Evolutionary conservation across 2,888 invertebrate genomes (phyloP).

Genomic region (Globia sparganii): DNA sequence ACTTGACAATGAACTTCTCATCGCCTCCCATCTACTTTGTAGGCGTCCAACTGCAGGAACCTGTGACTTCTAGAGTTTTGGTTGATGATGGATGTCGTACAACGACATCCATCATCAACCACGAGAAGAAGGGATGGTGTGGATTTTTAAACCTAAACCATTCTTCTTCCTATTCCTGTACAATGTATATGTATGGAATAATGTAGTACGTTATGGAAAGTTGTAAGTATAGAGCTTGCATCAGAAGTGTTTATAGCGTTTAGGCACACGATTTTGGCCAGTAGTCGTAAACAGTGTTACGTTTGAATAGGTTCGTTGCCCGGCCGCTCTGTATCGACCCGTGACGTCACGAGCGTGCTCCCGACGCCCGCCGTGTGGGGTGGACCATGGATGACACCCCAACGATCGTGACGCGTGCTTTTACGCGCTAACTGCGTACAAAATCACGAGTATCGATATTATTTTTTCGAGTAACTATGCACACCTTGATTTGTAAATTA

Average conservation of each 20-base stretch:
- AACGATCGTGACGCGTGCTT: constrained; percentile 41
- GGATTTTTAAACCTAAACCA: constrained; percentile 8
- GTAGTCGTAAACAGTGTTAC: constrained; percentile 67
- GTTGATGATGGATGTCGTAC: too few species aligned
- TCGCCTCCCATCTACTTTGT: not conserved
- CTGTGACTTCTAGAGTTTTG: not conserved
- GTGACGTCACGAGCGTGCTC: constrained; percentile 73
- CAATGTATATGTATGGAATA: not conserved
- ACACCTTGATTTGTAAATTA: not conserved
- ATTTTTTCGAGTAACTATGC: not conserved
- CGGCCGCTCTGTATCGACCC: constrained; percentile 79
- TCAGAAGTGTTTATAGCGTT: constrained; percentile 33
- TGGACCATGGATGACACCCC: constrained; percentile 40
- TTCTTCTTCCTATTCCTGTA: too few species aligned
- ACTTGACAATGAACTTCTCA: not conserved
- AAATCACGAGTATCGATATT: constrained; percentile 14
- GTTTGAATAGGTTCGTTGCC: constrained; percentile 77
- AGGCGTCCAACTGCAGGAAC: not conserved
- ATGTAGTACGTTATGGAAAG: constrained; percentile 9
- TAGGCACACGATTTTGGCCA: constrained; percentile 59
- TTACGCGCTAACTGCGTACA: constrained; percentile 35
- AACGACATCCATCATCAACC: not conserved
- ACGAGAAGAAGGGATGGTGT: not conserved
- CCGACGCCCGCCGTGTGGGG: constrained; percentile 45
- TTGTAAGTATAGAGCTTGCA: constrained; percentile 15